phyloP scores from a whole-genome alignment of 2,797 vertebrate genomes.

The Mastacembelus armatus region DNA sequence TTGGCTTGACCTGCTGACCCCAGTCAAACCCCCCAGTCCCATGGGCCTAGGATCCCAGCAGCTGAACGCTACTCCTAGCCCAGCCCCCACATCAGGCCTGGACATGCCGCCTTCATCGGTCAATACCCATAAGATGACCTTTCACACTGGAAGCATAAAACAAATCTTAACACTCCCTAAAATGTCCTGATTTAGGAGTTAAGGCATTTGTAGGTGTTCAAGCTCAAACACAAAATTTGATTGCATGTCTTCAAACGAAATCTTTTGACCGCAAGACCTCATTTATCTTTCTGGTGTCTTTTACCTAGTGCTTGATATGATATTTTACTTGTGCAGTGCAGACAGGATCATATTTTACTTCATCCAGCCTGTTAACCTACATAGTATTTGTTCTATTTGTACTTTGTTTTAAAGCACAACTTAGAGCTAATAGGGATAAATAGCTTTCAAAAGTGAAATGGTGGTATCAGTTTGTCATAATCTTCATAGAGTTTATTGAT shows the following conservation, averaged over 20 bases:
- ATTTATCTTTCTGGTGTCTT: conserved; percentile 2
- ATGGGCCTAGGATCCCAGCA: conserved; percentile 79
- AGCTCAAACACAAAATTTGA: conserved; percentile 45
- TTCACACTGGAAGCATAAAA: conserved; percentile 76
- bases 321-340: too few relatives aligned
- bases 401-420: conserved; percentile 17
- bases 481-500: conserved; percentile 54
- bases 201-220: conserved; percentile 22
- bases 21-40: conserved; percentile 76
- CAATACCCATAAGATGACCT: conserved; percentile 79
- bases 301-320: not conserved
- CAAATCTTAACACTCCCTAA: conserved; percentile 68
- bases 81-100: conserved; percentile 69
- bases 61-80: conserved; percentile 73
- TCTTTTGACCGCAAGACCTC: not conserved
- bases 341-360: conserved; percentile 11
- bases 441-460: conserved; percentile 7
- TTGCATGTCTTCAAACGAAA: conserved; percentile 7
- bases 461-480: conserved; percentile 12
- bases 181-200: conserved; percentile 61
- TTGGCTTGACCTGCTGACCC: conserved; percentile 79
- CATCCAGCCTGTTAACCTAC: not conserved
- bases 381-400: too few relatives aligned
- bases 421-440: conserved; percentile 2
- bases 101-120: conserved; percentile 73